Conservation (phyloP, 2,797 vertebrate genomes). For the Peromyscus eremicus region DNA sequence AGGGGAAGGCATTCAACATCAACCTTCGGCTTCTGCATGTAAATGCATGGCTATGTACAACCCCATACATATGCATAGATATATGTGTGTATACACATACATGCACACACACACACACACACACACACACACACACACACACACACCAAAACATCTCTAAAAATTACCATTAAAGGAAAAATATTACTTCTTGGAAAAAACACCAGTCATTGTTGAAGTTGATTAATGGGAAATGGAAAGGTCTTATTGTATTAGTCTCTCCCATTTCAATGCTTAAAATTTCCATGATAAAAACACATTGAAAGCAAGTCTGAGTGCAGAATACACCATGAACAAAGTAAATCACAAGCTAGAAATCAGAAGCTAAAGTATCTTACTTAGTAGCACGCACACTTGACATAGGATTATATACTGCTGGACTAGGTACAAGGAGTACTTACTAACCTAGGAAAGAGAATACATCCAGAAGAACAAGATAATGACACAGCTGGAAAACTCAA, state of each 20-base stretch:
- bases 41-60: too few relatives aligned
- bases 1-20: neutral
- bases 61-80: too few relatives aligned
- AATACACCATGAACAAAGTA: neutral
- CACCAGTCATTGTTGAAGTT: neutral
- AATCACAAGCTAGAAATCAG: neutral
- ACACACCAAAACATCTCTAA: neutral
- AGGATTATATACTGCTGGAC: neutral
- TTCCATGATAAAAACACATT: neutral
- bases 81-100: neutral
- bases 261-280: neutral
- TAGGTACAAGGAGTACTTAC: neutral
- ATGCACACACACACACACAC: neutral
- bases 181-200: neutral
- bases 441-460: neutral
- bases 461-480: neutral
- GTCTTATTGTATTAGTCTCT: neutral
- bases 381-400: neutral
- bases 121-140: neutral
- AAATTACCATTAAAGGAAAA: neutral
- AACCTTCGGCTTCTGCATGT: neutral
- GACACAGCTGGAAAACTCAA: neutral
- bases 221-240: too few relatives aligned
- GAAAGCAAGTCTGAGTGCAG: neutral
- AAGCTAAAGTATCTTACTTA: neutral